Evolutionary conservation across 2,797 vertebrate species (phyloP), one percentile per base, ranked within the genome.

Genomic region (Spizella passerina): DNA sequence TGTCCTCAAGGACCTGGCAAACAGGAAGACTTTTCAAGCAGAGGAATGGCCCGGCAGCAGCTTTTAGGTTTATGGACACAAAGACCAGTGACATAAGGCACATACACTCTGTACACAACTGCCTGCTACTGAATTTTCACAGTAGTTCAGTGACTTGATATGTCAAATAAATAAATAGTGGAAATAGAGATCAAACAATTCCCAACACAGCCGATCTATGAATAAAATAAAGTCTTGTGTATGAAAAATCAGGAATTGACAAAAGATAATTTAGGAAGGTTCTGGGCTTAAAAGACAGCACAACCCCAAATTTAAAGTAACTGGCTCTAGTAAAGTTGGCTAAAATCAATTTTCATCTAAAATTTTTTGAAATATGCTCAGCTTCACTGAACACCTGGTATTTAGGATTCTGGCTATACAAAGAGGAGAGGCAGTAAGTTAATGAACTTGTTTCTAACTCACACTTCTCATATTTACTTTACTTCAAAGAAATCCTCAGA

Each of bases 31-130:
- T 90, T 92, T 68, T 82, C 86, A 94, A 94, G 70, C 49, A 63
- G 30, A 85, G 77, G 19, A 87, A 69, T 46, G 50, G 41, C 26
- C 16, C 56, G 72, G 82, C 43, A 93, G 47, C 55, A 90, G 73
- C 56, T 81, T 93, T 88, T 88, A 83, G 77, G 78, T 93, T 96
- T 91, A 90, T 38, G 50, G 82, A 96, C 72, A 88, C 1, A 10
- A 86, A 91, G 93, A 84, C 64, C 88, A 84, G 56, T 92, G 94
- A 95, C 87, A 95, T 46, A 82, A 86, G 71, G 69, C 65, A 75
- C 70, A 88, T 56, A 59, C 26, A 73, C 46, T 60, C 82, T 72
- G 71, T 56, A 77, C 72, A 90, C 83, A 82, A 61, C 84, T 82
- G 82, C 49, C 56, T 81, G 71, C 71, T 86, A 83, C 93, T 82